Conservation (phyloP, 1,140 invertebrate species). For the Drosophila sechellia region DNA sequence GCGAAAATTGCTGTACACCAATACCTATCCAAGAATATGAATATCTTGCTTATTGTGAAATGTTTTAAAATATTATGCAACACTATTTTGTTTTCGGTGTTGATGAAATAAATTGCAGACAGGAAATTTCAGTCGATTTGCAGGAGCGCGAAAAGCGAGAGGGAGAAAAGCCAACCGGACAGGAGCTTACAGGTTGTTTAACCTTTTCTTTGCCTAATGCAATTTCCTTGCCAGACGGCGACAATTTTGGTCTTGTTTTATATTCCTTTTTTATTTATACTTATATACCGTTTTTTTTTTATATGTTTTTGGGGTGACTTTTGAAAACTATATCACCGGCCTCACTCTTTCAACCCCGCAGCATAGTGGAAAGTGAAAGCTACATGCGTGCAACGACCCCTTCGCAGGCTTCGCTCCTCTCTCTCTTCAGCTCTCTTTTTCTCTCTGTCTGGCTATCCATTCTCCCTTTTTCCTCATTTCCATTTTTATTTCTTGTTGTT, state of each 20-base stretch:
- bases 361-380: conserved; percentile 66
- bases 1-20: background rate
- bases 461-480: conserved; percentile 59
- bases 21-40: too few species aligned
- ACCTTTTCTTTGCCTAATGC: conserved; percentile 63
- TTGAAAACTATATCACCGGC: conserved; percentile 24
- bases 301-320: conserved; percentile 36
- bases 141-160: background rate
- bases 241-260: conserved; percentile 17
- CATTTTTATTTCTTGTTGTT: conserved; percentile 13
- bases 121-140: conserved; percentile 56
- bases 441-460: conserved; percentile 64
- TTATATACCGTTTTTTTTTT: background rate
- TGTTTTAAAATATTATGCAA: background rate
- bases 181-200: conserved; percentile 36
- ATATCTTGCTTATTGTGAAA: too few species aligned
- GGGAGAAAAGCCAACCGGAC: conserved; percentile 9
- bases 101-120: conserved; percentile 25
- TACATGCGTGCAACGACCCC: conserved; percentile 75
- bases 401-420: conserved; percentile 23
- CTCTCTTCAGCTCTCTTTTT: conserved; percentile 7
- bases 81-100: background rate
- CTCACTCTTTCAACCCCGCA: conserved; percentile 5
- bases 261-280: conserved; percentile 4
- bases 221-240: conserved; percentile 74